Conservation (phyloP, 2,797 vertebrate species). For the Ciconia nigra region DNA sequence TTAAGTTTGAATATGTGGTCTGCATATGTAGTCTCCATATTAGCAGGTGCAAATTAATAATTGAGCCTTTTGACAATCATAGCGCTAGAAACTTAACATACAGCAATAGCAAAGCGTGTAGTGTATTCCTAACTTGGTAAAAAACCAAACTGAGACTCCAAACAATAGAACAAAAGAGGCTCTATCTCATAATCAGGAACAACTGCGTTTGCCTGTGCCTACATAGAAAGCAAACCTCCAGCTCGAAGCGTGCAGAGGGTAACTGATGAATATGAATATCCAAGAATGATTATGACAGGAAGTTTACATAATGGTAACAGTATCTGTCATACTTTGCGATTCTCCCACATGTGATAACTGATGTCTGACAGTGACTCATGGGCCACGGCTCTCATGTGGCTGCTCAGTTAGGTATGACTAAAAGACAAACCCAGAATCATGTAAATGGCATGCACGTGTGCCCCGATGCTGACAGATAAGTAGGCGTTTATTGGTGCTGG, state of each 20-base stretch:
- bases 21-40: neutral
- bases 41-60: neutral
- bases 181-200: neutral
- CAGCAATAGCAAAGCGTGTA: neutral
- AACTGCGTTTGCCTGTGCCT: constrained; percentile 12
- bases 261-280: constrained; percentile 34
- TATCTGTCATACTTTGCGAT: constrained; percentile 42
- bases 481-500: constrained; percentile 2
- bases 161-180: constrained; percentile 19
- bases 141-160: neutral
- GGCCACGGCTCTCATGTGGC: constrained; percentile 4
- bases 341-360: constrained; percentile 55
- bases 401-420: neutral
- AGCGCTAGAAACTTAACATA: neutral
- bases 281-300: constrained; percentile 39
- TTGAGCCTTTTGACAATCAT: neutral
- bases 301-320: constrained; percentile 45
- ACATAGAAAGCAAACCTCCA: constrained; percentile 26
- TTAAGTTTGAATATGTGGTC: neutral
- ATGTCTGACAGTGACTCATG: constrained; percentile 30
- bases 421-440: neutral
- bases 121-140: neutral
- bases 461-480: neutral
- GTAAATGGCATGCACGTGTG: neutral
- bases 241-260: constrained; percentile 7